These are phyloP conservation scores for Hemicentrotus pulcherrimus DNA, from an alignment of 35 echinoderm and acorn worm species.

Conservation along the genomic window DNA sequence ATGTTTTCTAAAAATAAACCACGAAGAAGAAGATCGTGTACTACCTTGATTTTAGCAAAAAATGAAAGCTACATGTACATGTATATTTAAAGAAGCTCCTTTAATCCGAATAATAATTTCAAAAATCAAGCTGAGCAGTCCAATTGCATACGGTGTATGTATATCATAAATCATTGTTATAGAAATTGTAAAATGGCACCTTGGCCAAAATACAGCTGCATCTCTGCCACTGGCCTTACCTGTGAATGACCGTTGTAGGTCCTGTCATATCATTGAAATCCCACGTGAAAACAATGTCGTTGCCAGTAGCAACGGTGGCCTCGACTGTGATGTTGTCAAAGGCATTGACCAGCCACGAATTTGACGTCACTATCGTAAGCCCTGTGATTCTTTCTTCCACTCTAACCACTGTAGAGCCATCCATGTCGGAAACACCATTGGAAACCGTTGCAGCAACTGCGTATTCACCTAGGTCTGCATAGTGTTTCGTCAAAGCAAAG, in stretches of 20 bases:
- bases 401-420: conserved; percentile 22
- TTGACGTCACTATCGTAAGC: conserved; percentile 57
- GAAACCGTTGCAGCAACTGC: conserved; percentile 50
- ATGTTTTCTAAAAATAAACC: no score
- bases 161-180: no score
- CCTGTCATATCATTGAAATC: conserved; percentile 63
- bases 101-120: no score
- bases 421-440: conserved; percentile 70
- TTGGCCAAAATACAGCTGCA: no score
- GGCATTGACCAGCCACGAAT: conserved; percentile 53
- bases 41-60: no score
- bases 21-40: no score
- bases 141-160: no score
- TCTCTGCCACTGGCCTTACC: background rate
- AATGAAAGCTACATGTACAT: no score
- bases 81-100: no score
- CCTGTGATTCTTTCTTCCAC: conserved; percentile 84
- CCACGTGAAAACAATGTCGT: conserved; percentile 77
- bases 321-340: conserved; percentile 52
- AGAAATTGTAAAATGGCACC: no score
- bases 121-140: no score
- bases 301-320: conserved; percentile 67
- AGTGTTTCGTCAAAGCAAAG: conserved; percentile 66
- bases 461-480: conserved; percentile 65
- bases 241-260: conserved; percentile 19